A percentile compares a stretch with the other conserved stretches of the same genome.
These are phyloP conservation scores for Drosophila fulvimacula DNA, from an alignment of 2,888 invertebrate genomes.

Conservation along the genomic window DNA sequence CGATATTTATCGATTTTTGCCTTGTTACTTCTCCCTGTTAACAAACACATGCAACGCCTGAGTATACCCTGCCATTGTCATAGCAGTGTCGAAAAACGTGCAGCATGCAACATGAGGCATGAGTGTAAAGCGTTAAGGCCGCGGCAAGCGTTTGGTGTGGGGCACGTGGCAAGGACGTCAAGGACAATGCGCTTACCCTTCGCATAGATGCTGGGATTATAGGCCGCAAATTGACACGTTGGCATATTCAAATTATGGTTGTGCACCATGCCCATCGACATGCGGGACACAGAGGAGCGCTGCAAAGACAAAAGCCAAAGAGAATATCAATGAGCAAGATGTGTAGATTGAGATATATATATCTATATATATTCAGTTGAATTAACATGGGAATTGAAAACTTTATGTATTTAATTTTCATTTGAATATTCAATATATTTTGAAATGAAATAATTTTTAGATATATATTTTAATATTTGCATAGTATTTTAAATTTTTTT, in stretches of 20 bases:
- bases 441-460: neutral
- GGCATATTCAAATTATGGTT: conserved; percentile 84
- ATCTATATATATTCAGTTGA: neutral
- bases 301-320: conserved; percentile 54
- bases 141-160: neutral
- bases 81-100: neutral
- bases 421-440: neutral
- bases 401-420: neutral
- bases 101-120: conserved; percentile 1
- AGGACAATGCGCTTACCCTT: conserved; percentile 80
- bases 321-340: conserved; percentile 8
- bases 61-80: neutral
- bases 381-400: neutral
- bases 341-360: neutral
- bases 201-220: conserved; percentile 81
- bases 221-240: conserved; percentile 83
- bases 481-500: no score
- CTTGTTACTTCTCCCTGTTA: no score
- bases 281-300: conserved; percentile 85
- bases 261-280: conserved; percentile 84
- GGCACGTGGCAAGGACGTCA: conserved; percentile 9
- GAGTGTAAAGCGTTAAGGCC: neutral
- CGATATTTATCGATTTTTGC: conserved; percentile 2
- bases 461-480: no score
- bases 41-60: neutral